phyloP scores from a whole-genome alignment of 1,140 invertebrate genomes.

The Drosophila grimshawi region DNA sequence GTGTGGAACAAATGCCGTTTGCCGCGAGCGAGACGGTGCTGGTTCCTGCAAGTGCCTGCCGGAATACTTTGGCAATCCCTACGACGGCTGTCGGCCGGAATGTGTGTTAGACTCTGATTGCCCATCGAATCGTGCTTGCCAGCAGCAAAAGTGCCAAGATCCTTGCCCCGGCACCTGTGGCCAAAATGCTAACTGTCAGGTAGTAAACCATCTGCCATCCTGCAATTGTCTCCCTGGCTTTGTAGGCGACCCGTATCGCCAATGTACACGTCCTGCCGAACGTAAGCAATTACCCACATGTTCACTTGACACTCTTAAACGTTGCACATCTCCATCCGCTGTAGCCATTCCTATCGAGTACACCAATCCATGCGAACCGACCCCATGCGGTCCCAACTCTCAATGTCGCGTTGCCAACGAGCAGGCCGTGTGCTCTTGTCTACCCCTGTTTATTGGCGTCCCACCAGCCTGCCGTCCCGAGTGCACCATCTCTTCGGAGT shows the following conservation, averaged over 20 bases:
- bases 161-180: constrained; percentile 91
- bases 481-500: constrained; percentile 89
- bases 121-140: constrained; percentile 88
- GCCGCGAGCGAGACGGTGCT: constrained; percentile 88
- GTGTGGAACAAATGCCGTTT: constrained; percentile 90
- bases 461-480: constrained; percentile 89
- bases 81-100: constrained; percentile 89
- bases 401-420: constrained; percentile 87
- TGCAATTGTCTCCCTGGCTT: constrained; percentile 90
- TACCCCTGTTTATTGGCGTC: constrained; percentile 86
- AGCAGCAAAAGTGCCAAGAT: constrained; percentile 89
- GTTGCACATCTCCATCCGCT: constrained; percentile 33
- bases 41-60: constrained; percentile 89
- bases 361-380: constrained; percentile 87
- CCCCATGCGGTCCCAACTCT: constrained; percentile 88
- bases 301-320: constrained; percentile 2
- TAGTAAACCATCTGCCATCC: constrained; percentile 89
- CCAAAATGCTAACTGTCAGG: constrained; percentile 90
- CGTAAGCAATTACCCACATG: constrained; percentile 56
- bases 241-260: constrained; percentile 88
- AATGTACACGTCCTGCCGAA: constrained; percentile 84
- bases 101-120: constrained; percentile 89
- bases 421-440: constrained; percentile 88
- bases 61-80: constrained; percentile 91
- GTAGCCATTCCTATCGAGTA: constrained; percentile 81